Conservation (phyloP, 1,140 invertebrate genomes). For the Harpegnathos saltator region DNA sequence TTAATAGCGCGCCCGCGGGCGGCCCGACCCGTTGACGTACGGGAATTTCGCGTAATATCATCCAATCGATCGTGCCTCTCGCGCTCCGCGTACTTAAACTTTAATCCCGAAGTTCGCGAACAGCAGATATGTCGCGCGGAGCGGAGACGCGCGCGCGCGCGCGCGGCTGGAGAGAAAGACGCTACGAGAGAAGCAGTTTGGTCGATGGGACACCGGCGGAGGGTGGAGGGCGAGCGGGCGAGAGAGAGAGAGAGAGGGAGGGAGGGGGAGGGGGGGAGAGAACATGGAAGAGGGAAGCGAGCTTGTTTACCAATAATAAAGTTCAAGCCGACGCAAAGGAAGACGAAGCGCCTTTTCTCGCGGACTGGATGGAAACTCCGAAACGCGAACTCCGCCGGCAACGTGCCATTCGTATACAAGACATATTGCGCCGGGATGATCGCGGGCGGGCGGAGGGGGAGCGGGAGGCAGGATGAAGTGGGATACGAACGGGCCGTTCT, state of each 20-base stretch:
- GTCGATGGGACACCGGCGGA: not conserved
- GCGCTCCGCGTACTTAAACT: not conserved
- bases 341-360: constrained; percentile 43
- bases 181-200: not conserved
- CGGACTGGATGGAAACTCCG: constrained; percentile 39
- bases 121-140: not conserved
- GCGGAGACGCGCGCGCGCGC: not conserved
- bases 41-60: constrained; percentile 13
- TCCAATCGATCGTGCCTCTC: not conserved
- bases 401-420: constrained; percentile 27
- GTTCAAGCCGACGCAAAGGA: constrained; percentile 43
- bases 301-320: constrained; percentile 61
- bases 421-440: constrained; percentile 44
- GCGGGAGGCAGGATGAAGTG: no score
- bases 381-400: constrained; percentile 36
- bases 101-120: constrained; percentile 36
- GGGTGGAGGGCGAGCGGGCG: not conserved
- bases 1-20: not conserved
- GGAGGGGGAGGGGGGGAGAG: not conserved
- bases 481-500: constrained; percentile 14
- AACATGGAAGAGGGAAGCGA: not conserved
- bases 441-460: not conserved
- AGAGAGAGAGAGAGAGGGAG: not conserved
- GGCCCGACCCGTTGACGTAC: not conserved
- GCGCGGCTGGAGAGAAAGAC: no score